Percentiles rank a stretch among this genome's conserved stretches.
These are phyloP conservation scores for Pecten maximus DNA, from an alignment of 2,888 invertebrate species.

Conservation along the genomic window DNA sequence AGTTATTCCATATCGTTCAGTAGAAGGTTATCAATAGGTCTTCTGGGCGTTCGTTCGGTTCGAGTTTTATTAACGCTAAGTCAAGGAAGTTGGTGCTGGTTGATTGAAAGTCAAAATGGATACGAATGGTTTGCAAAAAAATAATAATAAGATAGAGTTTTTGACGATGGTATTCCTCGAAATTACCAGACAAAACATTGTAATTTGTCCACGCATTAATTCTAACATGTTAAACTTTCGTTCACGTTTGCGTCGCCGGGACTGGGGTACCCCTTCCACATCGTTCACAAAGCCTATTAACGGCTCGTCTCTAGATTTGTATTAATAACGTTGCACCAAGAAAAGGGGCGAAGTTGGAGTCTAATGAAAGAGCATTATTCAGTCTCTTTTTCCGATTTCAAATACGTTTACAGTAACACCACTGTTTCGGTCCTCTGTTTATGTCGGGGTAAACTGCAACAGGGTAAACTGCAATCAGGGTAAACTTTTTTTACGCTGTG, in stretches of 20 bases:
- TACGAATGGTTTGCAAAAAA: slow-evolving; percentile 55
- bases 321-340: not conserved
- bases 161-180: slow-evolving; percentile 55
- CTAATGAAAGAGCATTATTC: slow-evolving; percentile 33
- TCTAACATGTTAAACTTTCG: slow-evolving; percentile 52
- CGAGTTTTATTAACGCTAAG: slow-evolving; percentile 49
- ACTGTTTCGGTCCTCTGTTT: not conserved
- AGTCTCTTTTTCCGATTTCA: not conserved
- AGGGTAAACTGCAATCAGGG: too few species aligned
- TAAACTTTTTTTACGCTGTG: too few species aligned
- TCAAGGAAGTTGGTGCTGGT: slow-evolving; percentile 61
- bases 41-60: slow-evolving; percentile 58
- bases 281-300: slow-evolving; percentile 36
- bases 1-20: slow-evolving; percentile 43
- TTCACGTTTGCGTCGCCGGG: slow-evolving; percentile 34
- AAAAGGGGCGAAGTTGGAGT: not conserved
- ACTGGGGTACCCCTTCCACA: slow-evolving; percentile 36
- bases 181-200: slow-evolving; percentile 56
- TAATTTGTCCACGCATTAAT: slow-evolving; percentile 59
- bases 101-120: slow-evolving; percentile 60
- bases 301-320: not conserved
- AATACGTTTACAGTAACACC: not conserved
- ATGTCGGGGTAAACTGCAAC: not conserved
- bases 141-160: slow-evolving; percentile 54
- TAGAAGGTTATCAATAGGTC: slow-evolving; percentile 58